Conservation (phyloP, 2,113 vertebrate species). For the Andinoacara biseriatus region DNA sequence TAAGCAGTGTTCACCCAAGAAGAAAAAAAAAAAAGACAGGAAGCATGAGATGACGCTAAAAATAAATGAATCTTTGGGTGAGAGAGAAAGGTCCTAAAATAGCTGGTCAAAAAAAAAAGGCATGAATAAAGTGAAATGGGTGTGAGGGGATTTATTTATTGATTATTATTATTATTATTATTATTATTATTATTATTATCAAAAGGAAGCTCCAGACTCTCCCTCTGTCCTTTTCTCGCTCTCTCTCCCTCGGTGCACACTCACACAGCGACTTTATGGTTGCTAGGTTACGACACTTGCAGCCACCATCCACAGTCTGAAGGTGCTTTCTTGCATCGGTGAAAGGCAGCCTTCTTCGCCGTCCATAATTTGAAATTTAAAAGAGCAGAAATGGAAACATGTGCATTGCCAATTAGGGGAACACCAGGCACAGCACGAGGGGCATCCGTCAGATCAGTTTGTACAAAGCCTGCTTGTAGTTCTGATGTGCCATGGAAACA, state of each 20-base stretch:
- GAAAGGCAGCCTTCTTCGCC: constrained; percentile 56
- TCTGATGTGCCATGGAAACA: constrained; percentile 58
- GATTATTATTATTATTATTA: constrained; percentile 9
- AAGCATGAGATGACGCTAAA: constrained; percentile 64
- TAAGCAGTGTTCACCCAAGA: constrained; percentile 48
- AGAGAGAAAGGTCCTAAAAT: constrained; percentile 76
- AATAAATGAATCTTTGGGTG: constrained; percentile 69
- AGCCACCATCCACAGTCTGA: constrained; percentile 66
- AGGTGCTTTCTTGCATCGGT: constrained; percentile 70
- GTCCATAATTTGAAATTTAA: constrained; percentile 76
- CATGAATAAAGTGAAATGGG: constrained; percentile 74
- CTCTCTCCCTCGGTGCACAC: constrained; percentile 9
- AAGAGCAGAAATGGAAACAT: constrained; percentile 66
- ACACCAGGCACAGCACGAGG: constrained; percentile 44
- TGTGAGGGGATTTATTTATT: constrained; percentile 38
- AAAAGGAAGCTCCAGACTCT: constrained; percentile 74
- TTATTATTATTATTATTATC: constrained; percentile 30
- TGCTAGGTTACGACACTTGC: constrained; percentile 83
- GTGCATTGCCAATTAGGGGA: constrained; percentile 66
- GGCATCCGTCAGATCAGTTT: constrained; percentile 57
- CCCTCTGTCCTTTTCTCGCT: constrained; percentile 18
- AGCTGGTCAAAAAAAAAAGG: constrained; percentile 80
- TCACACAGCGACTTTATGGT: constrained; percentile 74
- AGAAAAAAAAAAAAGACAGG: constrained; percentile 53
- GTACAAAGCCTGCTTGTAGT: constrained; percentile 54